Evolutionary conservation across 2,113 vertebrate genomes (phyloP).

Genomic region (Bombycilla garrulus): DNA sequence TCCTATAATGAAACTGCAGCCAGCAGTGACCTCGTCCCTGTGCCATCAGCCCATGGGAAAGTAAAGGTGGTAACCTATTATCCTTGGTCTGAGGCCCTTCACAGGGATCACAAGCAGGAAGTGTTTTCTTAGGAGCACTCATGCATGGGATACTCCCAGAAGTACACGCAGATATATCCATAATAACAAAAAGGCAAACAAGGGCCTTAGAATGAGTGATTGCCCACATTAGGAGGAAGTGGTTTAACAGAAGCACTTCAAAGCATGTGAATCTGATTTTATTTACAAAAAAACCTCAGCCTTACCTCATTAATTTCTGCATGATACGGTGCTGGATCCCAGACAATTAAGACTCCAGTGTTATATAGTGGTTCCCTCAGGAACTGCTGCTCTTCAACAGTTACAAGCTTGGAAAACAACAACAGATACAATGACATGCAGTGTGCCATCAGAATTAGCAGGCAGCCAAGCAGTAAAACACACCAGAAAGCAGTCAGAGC

Average conservation of each 20-base stretch:
- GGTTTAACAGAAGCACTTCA: background rate
- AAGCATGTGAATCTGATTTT: background rate
- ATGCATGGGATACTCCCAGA: background rate
- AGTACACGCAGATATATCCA: background rate
- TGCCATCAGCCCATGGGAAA: background rate
- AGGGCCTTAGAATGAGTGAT: background rate
- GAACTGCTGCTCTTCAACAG: conserved; percentile 66
- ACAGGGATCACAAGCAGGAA: background rate
- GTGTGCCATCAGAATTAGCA: background rate
- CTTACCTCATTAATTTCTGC: conserved; percentile 76
- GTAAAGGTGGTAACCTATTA: background rate
- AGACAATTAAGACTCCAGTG: conserved; percentile 77
- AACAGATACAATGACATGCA: background rate
- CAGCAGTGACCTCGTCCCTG: background rate
- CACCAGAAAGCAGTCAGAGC: background rate
- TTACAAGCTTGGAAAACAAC: conserved; percentile 70
- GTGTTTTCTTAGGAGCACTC: background rate
- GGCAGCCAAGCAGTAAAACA: background rate
- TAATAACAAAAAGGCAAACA: background rate
- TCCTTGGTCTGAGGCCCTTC: background rate
- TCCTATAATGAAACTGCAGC: background rate
- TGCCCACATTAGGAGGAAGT: background rate
- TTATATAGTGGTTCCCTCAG: conserved; percentile 70
- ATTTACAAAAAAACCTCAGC: background rate
- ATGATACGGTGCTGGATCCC: conserved; percentile 80